Percentiles rank a stretch among this genome's conserved stretches.
phyloP scores from a whole-genome alignment of 2,888 invertebrate species.

The Polia nebulosa region DNA sequence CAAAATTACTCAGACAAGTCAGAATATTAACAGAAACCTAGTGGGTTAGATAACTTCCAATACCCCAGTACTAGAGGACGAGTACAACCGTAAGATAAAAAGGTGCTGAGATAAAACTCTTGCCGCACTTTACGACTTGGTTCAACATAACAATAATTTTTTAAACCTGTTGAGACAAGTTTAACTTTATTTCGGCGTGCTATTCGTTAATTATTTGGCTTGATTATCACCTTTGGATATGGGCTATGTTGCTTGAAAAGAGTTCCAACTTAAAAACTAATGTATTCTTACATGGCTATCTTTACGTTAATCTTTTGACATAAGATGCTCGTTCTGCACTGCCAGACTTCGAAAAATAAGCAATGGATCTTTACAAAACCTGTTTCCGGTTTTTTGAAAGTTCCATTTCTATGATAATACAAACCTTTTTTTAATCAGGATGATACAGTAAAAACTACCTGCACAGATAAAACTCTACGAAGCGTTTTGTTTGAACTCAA shows the following conservation, averaged over 20 bases:
- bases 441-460: conserved; percentile 20
- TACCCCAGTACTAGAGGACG: conserved; percentile 43
- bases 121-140: conserved; percentile 20
- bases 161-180: conserved; percentile 24
- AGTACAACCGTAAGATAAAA: conserved; percentile 49
- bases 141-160: conserved; percentile 25
- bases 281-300: not conserved
- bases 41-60: conserved; percentile 11
- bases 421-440: not conserved
- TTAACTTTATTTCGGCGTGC: conserved; percentile 7
- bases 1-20: not conserved
- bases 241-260: not conserved
- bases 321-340: not conserved
- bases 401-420: conserved; percentile 5
- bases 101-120: conserved; percentile 34
- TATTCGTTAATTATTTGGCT: not conserved
- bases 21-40: not conserved
- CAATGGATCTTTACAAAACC: not conserved
- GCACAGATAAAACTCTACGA: not conserved
- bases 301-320: not conserved
- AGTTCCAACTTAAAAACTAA: not conserved
- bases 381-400: conserved; percentile 25
- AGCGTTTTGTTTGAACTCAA: not conserved
- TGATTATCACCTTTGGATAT: not conserved
- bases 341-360: not conserved